Evolutionary conservation across 2,797 vertebrate species (phyloP).

Genomic region (Argentina silus): DNA sequence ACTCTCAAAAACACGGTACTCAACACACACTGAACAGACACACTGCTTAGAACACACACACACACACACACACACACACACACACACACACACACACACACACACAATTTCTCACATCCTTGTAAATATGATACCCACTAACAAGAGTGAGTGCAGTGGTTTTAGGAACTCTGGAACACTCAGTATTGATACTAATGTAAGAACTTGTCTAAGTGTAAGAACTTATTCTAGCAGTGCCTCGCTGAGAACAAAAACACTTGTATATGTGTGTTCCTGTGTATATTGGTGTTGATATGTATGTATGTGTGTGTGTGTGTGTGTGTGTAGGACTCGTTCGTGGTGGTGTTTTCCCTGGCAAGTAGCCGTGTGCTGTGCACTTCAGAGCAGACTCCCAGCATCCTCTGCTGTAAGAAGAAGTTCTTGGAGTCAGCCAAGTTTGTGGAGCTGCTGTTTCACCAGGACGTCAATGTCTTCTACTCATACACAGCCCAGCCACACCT

Average conservation of each 20-base stretch:
- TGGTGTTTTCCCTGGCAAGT: conserved; percentile 86
- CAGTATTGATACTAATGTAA: no score
- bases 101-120: no score
- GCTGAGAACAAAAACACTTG: conserved; percentile 23
- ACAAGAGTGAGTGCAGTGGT: no score
- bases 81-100: neutral
- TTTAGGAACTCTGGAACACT: no score
- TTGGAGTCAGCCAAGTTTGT: conserved; percentile 85
- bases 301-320: conserved; percentile 32
- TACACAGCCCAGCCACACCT: conserved; percentile 85
- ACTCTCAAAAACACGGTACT: conserved; percentile 89
- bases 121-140: no score
- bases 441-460: conserved; percentile 88
- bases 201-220: no score
- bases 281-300: no score
- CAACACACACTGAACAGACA: neutral
- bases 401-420: conserved; percentile 84
- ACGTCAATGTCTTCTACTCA: conserved; percentile 86
- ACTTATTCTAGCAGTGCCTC: no score
- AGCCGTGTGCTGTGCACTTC: conserved; percentile 84
- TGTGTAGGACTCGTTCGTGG: conserved; percentile 85
- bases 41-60: no score
- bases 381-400: conserved; percentile 84
- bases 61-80: neutral
- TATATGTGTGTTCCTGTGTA: conserved; percentile 51